Evolutionary conservation across 1,140 invertebrate genomes (phyloP).

Genomic region (Drosophila pachea): DNA sequence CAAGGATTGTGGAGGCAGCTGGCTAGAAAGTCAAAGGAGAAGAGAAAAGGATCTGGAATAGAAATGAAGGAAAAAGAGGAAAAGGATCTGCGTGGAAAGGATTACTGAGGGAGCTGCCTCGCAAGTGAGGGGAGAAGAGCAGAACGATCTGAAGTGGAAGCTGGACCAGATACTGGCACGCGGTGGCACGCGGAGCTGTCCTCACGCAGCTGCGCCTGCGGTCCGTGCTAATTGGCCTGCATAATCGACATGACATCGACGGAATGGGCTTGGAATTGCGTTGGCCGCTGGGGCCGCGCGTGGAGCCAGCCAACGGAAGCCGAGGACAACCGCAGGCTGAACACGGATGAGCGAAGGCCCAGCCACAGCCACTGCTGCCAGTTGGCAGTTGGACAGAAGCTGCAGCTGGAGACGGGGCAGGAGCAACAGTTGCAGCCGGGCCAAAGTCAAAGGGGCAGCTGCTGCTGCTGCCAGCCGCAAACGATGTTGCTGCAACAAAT

Average conservation of each 20-base stretch:
- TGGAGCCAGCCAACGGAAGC: slow-evolving; percentile 5
- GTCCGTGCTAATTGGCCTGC: slow-evolving; percentile 49
- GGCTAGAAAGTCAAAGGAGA: too few species aligned
- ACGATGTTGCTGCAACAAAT: slow-evolving; percentile 65
- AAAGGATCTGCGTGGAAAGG: background rate
- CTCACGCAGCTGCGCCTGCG: slow-evolving; percentile 4
- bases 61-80: background rate
- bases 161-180: background rate
- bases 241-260: slow-evolving; percentile 33
- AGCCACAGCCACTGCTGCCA: slow-evolving; percentile 14
- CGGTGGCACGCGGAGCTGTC: too few species aligned
- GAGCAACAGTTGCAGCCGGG: background rate
- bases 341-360: background rate
- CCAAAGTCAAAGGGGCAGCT: background rate
- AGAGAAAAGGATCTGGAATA: too few species aligned
- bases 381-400: slow-evolving; percentile 6
- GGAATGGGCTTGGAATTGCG: background rate
- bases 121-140: too few species aligned
- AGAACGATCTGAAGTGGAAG: too few species aligned
- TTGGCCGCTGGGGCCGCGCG: background rate
- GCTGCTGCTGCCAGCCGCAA: slow-evolving; percentile 39
- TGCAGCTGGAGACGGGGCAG: background rate
- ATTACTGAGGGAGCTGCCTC: background rate
- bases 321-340: slow-evolving; percentile 2
- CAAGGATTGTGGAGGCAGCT: too few species aligned